phyloP scores from a whole-genome alignment of 1,140 invertebrate genomes.

The Augochlora pura region DNA sequence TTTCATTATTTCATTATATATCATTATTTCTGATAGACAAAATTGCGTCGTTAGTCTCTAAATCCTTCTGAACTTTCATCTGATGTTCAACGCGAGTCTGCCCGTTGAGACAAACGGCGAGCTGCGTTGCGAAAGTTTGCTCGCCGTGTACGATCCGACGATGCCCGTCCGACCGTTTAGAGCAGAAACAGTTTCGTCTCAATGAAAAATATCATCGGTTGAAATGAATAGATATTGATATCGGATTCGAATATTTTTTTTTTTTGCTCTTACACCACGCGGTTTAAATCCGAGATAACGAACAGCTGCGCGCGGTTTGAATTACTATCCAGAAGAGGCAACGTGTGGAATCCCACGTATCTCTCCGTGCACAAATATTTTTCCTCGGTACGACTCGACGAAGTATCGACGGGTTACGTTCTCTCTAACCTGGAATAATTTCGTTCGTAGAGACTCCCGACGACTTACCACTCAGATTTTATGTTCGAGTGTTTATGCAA shows the following conservation, averaged over 20 bases:
- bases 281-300: constrained; percentile 38
- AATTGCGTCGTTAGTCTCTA: too few relatives aligned
- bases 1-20: too few relatives aligned
- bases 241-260: neutral
- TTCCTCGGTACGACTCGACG: neutral
- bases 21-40: too few relatives aligned
- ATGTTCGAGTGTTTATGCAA: neutral
- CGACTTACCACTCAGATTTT: neutral
- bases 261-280: neutral
- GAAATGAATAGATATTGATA: constrained; percentile 30
- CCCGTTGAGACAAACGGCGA: too few relatives aligned
- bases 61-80: too few relatives aligned
- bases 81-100: too few relatives aligned
- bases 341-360: neutral
- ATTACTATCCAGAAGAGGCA: constrained; percentile 26
- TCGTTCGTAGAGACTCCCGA: neutral
- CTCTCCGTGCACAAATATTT: constrained; percentile 1
- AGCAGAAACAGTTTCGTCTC: neutral
- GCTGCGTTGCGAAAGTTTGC: too few relatives aligned
- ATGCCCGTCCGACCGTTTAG: too few relatives aligned
- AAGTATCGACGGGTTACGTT: neutral
- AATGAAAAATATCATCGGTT: constrained; percentile 19
- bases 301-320: constrained; percentile 24
- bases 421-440: neutral
- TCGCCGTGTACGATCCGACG: too few relatives aligned